phyloP scores from a whole-genome alignment of 2,797 vertebrate genomes.

The Hafferia zeledoni region DNA sequence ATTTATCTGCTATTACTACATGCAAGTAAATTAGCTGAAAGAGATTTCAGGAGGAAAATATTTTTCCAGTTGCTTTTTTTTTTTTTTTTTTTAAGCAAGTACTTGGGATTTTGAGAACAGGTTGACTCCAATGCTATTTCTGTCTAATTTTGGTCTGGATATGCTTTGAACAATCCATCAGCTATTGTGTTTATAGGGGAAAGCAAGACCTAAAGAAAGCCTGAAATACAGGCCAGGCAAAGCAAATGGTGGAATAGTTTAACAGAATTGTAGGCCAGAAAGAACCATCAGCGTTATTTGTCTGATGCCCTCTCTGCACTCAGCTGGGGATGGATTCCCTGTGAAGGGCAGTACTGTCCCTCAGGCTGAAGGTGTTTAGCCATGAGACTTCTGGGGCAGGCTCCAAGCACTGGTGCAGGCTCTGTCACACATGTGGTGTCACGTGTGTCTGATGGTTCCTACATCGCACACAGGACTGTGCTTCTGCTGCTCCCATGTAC shows the following conservation, averaged over 20 bases:
- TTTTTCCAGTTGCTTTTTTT: not conserved
- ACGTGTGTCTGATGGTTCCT: not conserved
- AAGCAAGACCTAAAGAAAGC: not conserved
- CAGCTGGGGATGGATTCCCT: not conserved
- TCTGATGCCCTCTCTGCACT: not conserved
- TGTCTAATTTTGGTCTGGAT: not conserved
- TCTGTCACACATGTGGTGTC: accelerated
- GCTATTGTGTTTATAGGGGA: not conserved
- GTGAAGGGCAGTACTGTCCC: not conserved
- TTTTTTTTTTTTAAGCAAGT: not conserved
- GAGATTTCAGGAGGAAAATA: slow-evolving; percentile 5
- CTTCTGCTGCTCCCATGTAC: not conserved
- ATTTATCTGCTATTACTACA: slow-evolving; percentile 17
- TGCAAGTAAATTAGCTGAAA: not conserved
- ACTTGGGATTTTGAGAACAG: not conserved
- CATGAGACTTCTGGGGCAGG: not conserved
- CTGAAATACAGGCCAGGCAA: not conserved
- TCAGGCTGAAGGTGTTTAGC: not conserved
- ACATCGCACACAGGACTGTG: accelerated
- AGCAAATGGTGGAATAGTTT: not conserved
- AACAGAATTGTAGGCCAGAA: not conserved
- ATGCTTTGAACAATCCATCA: not conserved
- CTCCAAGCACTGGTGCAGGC: accelerated
- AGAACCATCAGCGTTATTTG: accelerated
- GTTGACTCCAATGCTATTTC: not conserved